phyloP scores from a whole-genome alignment of 2,113 vertebrate genomes.

The Mesoclemmys tuberculata region DNA sequence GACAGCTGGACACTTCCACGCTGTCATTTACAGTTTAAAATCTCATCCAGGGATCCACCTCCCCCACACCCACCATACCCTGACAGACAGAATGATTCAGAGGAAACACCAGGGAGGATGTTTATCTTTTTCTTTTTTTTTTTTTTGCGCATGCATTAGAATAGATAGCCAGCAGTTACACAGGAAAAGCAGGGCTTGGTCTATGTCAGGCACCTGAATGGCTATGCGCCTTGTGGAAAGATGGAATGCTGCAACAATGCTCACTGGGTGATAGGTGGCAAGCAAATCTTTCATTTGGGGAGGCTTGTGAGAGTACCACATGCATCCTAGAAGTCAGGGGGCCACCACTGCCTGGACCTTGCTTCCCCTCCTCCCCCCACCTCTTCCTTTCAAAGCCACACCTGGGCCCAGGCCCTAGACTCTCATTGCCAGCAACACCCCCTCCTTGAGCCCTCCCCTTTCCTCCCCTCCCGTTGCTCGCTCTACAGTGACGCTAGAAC shows the following conservation, averaged over 20 bases:
- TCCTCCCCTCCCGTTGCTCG: no score
- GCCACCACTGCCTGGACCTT: no score
- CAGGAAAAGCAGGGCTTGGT: not conserved
- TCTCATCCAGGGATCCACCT: not conserved
- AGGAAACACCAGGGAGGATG: not conserved
- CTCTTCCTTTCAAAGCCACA: no score
- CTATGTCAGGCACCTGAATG: not conserved
- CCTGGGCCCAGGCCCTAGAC: no score
- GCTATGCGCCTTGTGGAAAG: not conserved
- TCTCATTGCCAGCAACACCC: no score
- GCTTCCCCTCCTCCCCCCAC: no score
- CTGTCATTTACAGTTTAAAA: not conserved
- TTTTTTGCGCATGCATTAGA: not conserved
- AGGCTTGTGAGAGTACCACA: no score
- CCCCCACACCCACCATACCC: not conserved
- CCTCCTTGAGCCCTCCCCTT: no score
- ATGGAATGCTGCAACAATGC: not conserved
- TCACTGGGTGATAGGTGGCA: not conserved
- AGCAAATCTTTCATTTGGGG: no score
- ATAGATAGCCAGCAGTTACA: not conserved
- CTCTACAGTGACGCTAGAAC: not conserved
- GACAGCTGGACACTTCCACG: not conserved
- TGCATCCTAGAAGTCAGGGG: no score
- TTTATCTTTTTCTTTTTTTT: not conserved
- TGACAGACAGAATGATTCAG: accelerated